Base-by-base conservation (phyloP, 2,797 vertebrate genomes). In the Sorex maritimensis region DNA sequence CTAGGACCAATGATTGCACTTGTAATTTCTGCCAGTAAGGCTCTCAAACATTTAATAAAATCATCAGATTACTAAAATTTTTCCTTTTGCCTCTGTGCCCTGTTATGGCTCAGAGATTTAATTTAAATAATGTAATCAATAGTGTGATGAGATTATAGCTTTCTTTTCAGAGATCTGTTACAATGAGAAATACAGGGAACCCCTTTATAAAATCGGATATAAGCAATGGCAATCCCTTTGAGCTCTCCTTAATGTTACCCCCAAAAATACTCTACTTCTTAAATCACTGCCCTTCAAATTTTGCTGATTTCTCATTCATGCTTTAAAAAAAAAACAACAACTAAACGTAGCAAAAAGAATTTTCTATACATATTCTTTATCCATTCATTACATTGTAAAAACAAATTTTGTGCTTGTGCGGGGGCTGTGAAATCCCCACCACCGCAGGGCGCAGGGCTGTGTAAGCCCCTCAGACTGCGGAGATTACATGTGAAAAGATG, bases 1-100 rank as follows among this genome's bases (percentile, higher is more conserved):
- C 81, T 80, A 92, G 84, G 58, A 94, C 88, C 87, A 69, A 93
- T 91, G 95, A 95, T 90, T 95, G 91, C 34, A 88, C 92, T 95
- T 96, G 85, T 95, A 96, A 96, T 95, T 96, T 96, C 91, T 95
- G 84, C 84, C 67, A 92, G 81, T 63, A 87, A 94, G 81, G n/a
- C 79, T 92, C 77, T 91, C 88, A 93, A 87, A 95, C 69, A 94
- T 95, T 96, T 93, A 96, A 96, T 93, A 94, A 93, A 96, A 91
- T 90, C 86, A 93, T 91, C 94, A 95, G 49, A 83, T 88, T 94
- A 72, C 75, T 95, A 86, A 94, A 83, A 71, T 74, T 91, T 93
- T 80, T 95, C 63, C 74, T 94, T 74, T 93, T 94, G 86, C 58
- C 41, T 95, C 84, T 83, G 38, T 86, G 68, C 81, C 52, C 82